Evolutionary conservation across 1,140 invertebrate species (phyloP).

Genomic region (Wasmannia auropunctata): DNA sequence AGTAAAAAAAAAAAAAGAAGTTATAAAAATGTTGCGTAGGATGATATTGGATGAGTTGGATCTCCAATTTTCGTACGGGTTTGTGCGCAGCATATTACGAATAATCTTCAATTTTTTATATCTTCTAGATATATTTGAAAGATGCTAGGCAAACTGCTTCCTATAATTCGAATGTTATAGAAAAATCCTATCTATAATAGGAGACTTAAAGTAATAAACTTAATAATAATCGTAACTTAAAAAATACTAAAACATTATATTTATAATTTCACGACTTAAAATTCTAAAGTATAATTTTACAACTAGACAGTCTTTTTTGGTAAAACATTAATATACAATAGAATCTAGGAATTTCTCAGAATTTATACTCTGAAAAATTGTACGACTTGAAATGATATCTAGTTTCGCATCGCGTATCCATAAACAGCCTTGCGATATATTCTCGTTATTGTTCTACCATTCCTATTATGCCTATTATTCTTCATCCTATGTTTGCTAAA

Average conservation of each 20-base stretch:
- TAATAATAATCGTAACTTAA: slow-evolving; percentile 20
- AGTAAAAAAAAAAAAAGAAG: neutral
- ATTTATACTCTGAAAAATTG: slow-evolving; percentile 1
- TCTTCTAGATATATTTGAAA: neutral
- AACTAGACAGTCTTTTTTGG: slow-evolving; percentile 20
- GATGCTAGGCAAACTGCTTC: neutral
- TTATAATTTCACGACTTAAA: slow-evolving; percentile 22
- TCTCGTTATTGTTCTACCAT: neutral
- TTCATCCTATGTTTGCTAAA: neutral
- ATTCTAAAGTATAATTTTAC: slow-evolving; percentile 13
- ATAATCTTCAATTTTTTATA: neutral
- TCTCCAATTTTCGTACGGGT: neutral
- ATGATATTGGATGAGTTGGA: neutral
- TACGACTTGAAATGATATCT: neutral
- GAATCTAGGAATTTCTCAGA: slow-evolving; percentile 8
- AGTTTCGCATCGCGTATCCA: neutral
- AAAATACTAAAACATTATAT: neutral
- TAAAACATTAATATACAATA: slow-evolving; percentile 2
- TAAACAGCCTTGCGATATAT: slow-evolving; percentile 10
- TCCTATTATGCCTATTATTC: too few relatives aligned
- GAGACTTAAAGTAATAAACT: neutral
- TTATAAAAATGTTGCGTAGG: neutral
- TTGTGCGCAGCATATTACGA: neutral
- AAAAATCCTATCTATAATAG: neutral
- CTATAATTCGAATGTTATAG: neutral